Evolutionary conservation across 2,888 invertebrate genomes (phyloP), one percentile per base, ranked within the genome.

Genomic region (Amblyteles armatorius): DNA sequence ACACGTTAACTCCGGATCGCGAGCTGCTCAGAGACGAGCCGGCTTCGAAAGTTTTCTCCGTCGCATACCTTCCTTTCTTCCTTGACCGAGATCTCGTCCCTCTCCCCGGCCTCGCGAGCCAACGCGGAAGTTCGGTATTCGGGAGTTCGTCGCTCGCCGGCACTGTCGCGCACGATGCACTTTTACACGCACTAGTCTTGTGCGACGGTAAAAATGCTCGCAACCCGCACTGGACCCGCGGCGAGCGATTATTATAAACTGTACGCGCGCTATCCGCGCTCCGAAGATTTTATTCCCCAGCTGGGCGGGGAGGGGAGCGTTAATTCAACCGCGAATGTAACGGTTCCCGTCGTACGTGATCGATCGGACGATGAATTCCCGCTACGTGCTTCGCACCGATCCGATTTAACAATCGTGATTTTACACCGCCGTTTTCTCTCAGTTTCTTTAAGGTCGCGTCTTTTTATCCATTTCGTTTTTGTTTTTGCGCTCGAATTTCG

Each of bases 71-170:
- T 79, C 79, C 74, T 79, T 78, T 82, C 82, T 82, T 76, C 71
- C 72, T 72, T 85, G 79, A 82, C 85, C 85, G 82, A 82, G 76
- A 85, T 85, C 57, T 82, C 73, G 68, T 73, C 82, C 76, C 82
- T 67, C 63, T 13, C 82, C 79, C 60, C 63, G 63, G 7, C 33
- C 29, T 63, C 16, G 29, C 63, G 44, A 55, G 50, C 57, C 72
- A 22, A 74, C 74, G 67, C 72, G 60, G 26, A 80, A 82, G 55
- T 63, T 63, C 29, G 63, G 72, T 77, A 79, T 76, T 77, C 60
- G 48, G 74, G 55, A 33, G 65, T 63, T 13, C 22, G 52, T 40
- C 22, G 40, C 40, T 11, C 29, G 33, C 19, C 19, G 19, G 6
- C 52, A 55, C 16, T 29, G 26, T 29, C 60, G 29, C 60, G 26